Percentiles rank a stretch among this genome's conserved stretches.
These are phyloP conservation scores for Phataginus tetradactyla DNA, from an alignment of 2,797 vertebrate species.

Conservation along the genomic window DNA sequence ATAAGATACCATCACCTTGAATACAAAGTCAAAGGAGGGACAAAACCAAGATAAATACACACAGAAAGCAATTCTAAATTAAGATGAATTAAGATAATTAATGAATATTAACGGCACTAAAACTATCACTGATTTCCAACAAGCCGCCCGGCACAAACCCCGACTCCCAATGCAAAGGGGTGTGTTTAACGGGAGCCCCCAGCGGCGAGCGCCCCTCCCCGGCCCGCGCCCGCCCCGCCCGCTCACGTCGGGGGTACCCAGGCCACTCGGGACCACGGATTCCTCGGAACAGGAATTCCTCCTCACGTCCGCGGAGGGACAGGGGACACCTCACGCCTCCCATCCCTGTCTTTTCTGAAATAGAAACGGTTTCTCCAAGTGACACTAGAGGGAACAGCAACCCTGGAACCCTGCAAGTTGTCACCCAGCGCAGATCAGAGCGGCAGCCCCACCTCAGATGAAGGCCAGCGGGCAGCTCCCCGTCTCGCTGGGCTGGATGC, in stretches of 20 bases:
- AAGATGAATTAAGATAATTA: neutral
- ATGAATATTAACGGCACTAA: constrained; percentile 11
- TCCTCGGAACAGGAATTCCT: no score
- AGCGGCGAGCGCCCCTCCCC: no score
- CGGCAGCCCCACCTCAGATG: neutral
- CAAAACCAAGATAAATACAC: neutral
- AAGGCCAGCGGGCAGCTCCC: neutral
- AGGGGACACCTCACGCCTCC: neutral
- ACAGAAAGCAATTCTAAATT: neutral
- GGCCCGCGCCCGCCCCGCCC: neutral
- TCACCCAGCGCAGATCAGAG: neutral
- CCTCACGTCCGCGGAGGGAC: neutral
- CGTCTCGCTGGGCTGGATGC: neutral
- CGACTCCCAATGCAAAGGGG: neutral
- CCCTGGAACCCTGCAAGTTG: neutral
- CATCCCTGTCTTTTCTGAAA: constrained; percentile 52
- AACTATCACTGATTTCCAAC: constrained; percentile 15
- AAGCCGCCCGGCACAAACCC: neutral
- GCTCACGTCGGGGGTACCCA: constrained; percentile 34
- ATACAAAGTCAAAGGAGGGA: neutral
- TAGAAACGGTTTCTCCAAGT: constrained; percentile 38
- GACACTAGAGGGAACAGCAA: neutral
- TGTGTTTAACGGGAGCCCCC: neutral
- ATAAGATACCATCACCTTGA: neutral
- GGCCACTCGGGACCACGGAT: constrained; percentile 46